These are phyloP conservation scores for Priocnemis perturbator DNA, from an alignment of 2,888 invertebrate genomes.

Conservation along the genomic window DNA sequence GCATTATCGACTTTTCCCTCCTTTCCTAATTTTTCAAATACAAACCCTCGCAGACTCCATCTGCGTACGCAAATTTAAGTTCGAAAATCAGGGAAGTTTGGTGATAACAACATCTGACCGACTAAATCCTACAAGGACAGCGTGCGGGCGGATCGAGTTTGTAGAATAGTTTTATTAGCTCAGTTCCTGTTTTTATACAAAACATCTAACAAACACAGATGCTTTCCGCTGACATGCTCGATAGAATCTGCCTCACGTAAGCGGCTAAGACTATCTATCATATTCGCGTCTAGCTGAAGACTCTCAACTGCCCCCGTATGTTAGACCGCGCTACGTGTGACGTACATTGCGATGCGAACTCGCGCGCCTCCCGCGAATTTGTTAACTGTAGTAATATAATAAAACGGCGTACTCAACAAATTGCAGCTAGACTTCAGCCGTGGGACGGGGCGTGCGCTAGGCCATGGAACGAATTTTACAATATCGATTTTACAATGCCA, in stretches of 20 bases:
- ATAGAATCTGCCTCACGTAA: constrained; percentile 52
- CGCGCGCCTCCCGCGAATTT: not conserved
- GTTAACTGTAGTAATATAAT: not conserved
- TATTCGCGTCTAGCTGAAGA: constrained; percentile 47
- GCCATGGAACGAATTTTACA: not conserved
- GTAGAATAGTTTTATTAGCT: constrained; percentile 63
- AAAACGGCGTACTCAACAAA: not conserved
- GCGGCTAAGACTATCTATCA: constrained; percentile 55
- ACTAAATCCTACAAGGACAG: too few relatives aligned
- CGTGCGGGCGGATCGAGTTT: constrained; percentile 17
- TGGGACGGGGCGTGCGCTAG: constrained; percentile 1
- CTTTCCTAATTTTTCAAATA: too few relatives aligned
- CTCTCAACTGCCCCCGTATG: constrained; percentile 37
- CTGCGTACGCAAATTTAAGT: too few relatives aligned
- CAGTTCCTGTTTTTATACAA: constrained; percentile 70
- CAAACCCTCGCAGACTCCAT: too few relatives aligned
- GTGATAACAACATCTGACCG: too few relatives aligned
- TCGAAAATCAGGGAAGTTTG: too few relatives aligned
- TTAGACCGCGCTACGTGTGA: constrained; percentile 46
- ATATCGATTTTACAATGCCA: constrained; percentile 4
- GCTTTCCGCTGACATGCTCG: constrained; percentile 54
- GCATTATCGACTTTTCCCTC: too few relatives aligned
- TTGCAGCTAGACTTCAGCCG: not conserved
- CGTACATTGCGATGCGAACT: constrained; percentile 42
- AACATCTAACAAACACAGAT: constrained; percentile 70